Conservation (phyloP, 2,888 invertebrate genomes). For the Polietes domitor region DNA sequence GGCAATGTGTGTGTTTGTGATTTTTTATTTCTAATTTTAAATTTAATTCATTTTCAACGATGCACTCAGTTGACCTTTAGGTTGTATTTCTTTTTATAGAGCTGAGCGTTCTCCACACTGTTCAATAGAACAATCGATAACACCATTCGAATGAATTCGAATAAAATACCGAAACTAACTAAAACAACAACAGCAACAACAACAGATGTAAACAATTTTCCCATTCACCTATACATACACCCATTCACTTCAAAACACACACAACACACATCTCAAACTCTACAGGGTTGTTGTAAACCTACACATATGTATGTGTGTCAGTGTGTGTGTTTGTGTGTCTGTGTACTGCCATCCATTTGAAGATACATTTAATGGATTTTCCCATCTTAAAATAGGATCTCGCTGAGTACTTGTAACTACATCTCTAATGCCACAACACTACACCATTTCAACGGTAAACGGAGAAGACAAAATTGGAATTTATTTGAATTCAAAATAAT, state of each 20-base stretch:
- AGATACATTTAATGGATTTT: conserved; percentile 32
- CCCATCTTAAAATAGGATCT: conserved; percentile 24
- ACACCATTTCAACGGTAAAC: too few relatives aligned
- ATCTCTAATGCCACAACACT: neutral
- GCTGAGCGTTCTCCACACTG: neutral
- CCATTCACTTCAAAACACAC: neutral
- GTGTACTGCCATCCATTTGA: neutral
- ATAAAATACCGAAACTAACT: neutral
- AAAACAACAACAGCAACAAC: neutral
- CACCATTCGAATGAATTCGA: neutral
- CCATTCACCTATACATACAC: neutral
- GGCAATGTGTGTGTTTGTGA: neutral
- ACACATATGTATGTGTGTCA: too few relatives aligned
- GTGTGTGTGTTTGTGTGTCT: too few relatives aligned
- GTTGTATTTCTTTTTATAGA: conserved; percentile 31
- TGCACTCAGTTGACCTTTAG: conserved; percentile 66
- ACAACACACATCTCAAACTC: neutral
- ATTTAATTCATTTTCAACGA: conserved; percentile 46
- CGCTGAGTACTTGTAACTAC: conserved; percentile 4
- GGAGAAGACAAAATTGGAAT: too few relatives aligned
- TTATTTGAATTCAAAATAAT: too few relatives aligned
- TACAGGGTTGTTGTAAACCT: neutral
- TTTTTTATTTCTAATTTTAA: neutral
- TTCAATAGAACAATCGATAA: conserved; percentile 40
- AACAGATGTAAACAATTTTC: conserved; percentile 19